phyloP scores from a whole-genome alignment of 2,888 invertebrate genomes.

The Endotricha flammealis region DNA sequence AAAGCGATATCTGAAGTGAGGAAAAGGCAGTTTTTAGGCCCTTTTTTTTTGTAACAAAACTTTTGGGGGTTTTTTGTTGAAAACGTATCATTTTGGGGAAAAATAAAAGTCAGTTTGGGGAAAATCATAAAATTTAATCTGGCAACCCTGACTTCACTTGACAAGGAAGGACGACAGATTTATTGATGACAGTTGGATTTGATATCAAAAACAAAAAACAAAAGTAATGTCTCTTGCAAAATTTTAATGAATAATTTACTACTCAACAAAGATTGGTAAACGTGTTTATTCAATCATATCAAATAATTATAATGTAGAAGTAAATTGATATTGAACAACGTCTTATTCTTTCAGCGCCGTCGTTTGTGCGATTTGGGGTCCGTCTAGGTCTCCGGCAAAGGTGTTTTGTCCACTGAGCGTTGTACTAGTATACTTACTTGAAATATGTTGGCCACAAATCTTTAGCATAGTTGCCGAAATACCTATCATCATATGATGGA shows the following conservation, averaged over 20 bases:
- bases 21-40: no score
- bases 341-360: conserved; percentile 31
- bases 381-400: conserved; percentile 45
- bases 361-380: conserved; percentile 43
- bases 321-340: conserved; percentile 10
- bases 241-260: conserved; percentile 60
- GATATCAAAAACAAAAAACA: conserved; percentile 71
- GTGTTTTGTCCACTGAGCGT: conserved; percentile 30
- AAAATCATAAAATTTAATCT: no score
- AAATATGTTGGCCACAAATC: conserved; percentile 27
- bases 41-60: no score
- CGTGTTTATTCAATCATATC: conserved; percentile 11
- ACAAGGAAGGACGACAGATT: background rate
- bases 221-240: conserved; percentile 62
- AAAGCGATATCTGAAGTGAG: no score
- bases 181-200: no score
- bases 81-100: no score
- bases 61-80: no score
- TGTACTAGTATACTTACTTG: conserved; percentile 4
- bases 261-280: conserved; percentile 49
- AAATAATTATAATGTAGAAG: conserved; percentile 11
- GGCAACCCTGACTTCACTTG: no score
- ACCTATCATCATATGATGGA: conserved; percentile 38
- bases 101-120: no score
- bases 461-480: conserved; percentile 29